A percentile compares a stretch with the other conserved stretches of the same genome.
These are phyloP conservation scores for Daptonema setosum DNA, from an alignment of 2,888 invertebrate species.

Conservation along the genomic window DNA sequence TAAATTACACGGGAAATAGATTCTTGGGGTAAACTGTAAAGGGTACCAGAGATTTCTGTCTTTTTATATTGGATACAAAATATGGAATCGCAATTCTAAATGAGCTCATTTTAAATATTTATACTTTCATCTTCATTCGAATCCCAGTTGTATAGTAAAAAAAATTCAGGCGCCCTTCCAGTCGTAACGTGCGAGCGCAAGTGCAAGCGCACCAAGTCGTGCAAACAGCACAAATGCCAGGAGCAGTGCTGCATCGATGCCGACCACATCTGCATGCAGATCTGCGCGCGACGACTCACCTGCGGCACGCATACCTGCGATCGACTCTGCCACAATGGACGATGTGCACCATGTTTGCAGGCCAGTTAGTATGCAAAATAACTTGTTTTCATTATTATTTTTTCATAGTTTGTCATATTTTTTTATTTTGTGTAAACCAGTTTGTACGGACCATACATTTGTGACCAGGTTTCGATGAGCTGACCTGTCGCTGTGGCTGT, in stretches of 20 bases:
- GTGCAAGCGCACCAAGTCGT: constrained; percentile 47
- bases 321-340: constrained; percentile 65
- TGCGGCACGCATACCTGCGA: constrained; percentile 74
- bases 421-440: no score
- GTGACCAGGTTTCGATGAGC: constrained; percentile 58
- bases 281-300: constrained; percentile 48
- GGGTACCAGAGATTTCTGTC: no score
- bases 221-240: constrained; percentile 56
- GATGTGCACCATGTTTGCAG: constrained; percentile 53
- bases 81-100: no score
- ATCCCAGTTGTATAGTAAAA: no score
- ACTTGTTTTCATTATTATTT: not conserved
- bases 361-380: constrained; percentile 44
- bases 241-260: constrained; percentile 63
- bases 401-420: no score
- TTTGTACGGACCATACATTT: no score
- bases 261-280: constrained; percentile 59
- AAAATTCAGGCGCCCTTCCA: no score
- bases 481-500: constrained; percentile 69
- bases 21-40: no score
- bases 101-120: no score
- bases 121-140: no score
- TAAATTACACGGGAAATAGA: no score
- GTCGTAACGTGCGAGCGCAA: constrained; percentile 55
- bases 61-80: no score